Evolutionary conservation across 1,140 invertebrate genomes (phyloP).

Genomic region (Homalodisca vitripennis): DNA sequence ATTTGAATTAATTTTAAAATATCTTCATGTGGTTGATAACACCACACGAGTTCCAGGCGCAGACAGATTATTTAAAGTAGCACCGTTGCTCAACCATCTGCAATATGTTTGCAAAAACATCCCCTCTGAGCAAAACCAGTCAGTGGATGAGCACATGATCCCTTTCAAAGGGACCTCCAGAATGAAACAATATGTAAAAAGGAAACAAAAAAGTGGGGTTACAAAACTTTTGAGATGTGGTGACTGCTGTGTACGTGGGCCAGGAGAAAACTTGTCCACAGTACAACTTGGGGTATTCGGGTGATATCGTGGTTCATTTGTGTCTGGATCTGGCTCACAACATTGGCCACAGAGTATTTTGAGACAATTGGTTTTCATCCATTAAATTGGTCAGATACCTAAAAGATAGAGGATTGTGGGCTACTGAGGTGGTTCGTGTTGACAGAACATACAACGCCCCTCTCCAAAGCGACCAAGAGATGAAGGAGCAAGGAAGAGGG

Average conservation of each 20-base stretch:
- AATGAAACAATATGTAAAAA: constrained; percentile 45
- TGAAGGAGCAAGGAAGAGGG: constrained; percentile 29
- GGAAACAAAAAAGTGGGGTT: constrained; percentile 48
- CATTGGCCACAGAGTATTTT: constrained; percentile 41
- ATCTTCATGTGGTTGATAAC: not conserved
- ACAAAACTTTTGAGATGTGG: constrained; percentile 42
- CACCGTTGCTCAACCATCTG: constrained; percentile 38
- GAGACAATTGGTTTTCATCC: constrained; percentile 46
- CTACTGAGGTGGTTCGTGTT: not conserved
- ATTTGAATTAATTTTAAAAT: not conserved
- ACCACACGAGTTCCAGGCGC: constrained; percentile 29
- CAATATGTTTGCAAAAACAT: constrained; percentile 34
- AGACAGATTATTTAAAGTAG: constrained; percentile 28
- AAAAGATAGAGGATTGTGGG: constrained; percentile 40
- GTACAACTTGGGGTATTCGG: constrained; percentile 39
- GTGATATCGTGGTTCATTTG: constrained; percentile 40
- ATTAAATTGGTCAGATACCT: constrained; percentile 40
- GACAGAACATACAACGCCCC: no score
- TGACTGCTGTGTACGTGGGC: constrained; percentile 42
- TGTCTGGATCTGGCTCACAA: constrained; percentile 27
- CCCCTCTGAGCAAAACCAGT: constrained; percentile 43
- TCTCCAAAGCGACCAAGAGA: constrained; percentile 30
- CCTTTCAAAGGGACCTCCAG: constrained; percentile 42
- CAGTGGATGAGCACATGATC: no score
- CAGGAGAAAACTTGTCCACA: constrained; percentile 34